Evolutionary conservation across 2,888 invertebrate species (phyloP).

Genomic region (Syrphus vitripennis): DNA sequence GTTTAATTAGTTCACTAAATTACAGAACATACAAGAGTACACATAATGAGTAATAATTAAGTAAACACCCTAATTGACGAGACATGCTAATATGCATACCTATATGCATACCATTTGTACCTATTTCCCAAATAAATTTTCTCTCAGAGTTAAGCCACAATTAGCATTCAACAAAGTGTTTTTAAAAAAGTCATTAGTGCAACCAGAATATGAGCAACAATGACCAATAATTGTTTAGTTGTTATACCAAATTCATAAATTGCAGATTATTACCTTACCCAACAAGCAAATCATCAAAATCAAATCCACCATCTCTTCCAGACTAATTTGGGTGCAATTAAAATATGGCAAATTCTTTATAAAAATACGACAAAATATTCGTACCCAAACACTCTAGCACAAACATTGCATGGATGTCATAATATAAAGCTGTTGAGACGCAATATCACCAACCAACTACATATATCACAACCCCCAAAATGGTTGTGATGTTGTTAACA

Average conservation of each 20-base stretch:
- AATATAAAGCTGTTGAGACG: background rate
- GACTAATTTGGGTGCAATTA: slow-evolving; percentile 42
- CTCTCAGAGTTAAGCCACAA: background rate
- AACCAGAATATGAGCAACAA: background rate
- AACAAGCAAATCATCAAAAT: slow-evolving; percentile 44
- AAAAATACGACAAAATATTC: background rate
- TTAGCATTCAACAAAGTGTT: background rate
- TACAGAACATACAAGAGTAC: background rate
- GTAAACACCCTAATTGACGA: background rate
- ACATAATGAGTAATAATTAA: no score
- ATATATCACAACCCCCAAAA: background rate
- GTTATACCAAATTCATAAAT: background rate
- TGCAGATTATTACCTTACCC: slow-evolving; percentile 32
- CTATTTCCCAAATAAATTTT: background rate
- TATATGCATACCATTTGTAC: background rate
- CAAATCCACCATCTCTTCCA: background rate
- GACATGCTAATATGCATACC: background rate
- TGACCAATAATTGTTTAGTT: background rate
- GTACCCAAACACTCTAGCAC: background rate
- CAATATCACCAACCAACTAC: background rate
- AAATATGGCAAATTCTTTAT: background rate
- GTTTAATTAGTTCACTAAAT: background rate
- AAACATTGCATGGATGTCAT: no score
- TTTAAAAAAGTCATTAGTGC: background rate
- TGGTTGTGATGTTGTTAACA: background rate